These are phyloP conservation scores for Archegozetes longisetosus DNA, from an alignment of 1,140 invertebrate species.

Conservation along the genomic window DNA sequence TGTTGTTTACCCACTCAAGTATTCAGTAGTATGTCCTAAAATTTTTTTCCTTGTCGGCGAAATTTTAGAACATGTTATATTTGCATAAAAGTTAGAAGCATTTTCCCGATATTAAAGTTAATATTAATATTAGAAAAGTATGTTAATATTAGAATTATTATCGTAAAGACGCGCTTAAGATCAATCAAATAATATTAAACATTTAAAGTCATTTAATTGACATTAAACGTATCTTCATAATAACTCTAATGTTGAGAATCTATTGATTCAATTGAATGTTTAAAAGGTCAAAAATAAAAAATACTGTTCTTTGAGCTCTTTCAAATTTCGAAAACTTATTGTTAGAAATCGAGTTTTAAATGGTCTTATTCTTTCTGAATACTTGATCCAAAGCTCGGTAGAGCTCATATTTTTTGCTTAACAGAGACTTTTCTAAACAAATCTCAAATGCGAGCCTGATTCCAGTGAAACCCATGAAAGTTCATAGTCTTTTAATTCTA, in stretches of 20 bases:
- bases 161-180: background rate
- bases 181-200: background rate
- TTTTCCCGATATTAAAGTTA: background rate
- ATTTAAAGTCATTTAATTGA: background rate
- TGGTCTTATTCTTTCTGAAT: background rate
- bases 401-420: background rate
- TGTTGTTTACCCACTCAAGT: no score
- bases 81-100: background rate
- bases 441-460: background rate
- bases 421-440: background rate
- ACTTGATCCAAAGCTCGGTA: background rate
- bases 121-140: background rate
- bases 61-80: background rate
- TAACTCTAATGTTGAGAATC: background rate
- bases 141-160: background rate
- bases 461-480: background rate
- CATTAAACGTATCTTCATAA: background rate
- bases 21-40: background rate
- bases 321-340: background rate
- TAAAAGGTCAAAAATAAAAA: no score
- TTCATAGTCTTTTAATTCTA: background rate
- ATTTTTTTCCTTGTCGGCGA: background rate
- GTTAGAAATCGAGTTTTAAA: background rate
- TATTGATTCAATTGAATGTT: background rate
- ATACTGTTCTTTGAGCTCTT: no score